Percentiles rank a stretch among this genome's conserved stretches.
These are phyloP conservation scores for Stichopus horrens DNA, from an alignment of 53 echinoderm and acorn worm genomes.

Conservation along the genomic window DNA sequence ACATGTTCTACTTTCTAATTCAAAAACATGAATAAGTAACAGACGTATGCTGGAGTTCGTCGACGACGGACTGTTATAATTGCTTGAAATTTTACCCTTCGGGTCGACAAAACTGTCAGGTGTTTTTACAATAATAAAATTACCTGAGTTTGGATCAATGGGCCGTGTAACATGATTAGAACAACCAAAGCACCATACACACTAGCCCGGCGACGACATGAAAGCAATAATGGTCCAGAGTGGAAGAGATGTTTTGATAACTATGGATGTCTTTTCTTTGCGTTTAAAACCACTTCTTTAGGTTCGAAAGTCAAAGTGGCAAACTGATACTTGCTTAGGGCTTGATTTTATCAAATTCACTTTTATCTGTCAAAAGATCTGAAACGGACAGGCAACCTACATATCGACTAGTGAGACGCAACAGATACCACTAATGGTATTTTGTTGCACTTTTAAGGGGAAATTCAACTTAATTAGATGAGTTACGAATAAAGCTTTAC, in stretches of 20 bases:
- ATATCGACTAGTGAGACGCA: not conserved
- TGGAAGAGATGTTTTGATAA: not conserved
- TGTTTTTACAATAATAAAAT: conserved; percentile 33
- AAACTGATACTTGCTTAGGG: not conserved
- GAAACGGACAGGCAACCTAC: not conserved
- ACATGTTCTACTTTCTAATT: conserved; percentile 7
- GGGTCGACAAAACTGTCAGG: conserved; percentile 36
- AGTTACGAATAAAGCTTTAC: not conserved
- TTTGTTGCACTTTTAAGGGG: not conserved
- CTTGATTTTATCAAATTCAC: not conserved
- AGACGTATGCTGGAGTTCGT: not conserved
- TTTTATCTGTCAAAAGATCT: not conserved
- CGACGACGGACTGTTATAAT: conserved; percentile 5
- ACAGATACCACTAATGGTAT: no score
- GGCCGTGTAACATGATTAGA: conserved; percentile 2
- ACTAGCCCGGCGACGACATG: not conserved
- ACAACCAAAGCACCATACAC: not conserved
- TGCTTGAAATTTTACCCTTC: conserved; percentile 13
- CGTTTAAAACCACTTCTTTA: not conserved
- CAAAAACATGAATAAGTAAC: not conserved
- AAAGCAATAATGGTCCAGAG: not conserved
- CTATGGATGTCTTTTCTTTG: not conserved
- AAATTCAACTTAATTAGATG: not conserved
- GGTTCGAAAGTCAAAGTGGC: not conserved
- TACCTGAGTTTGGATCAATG: conserved; percentile 26